Evolutionary conservation across 2,888 invertebrate genomes (phyloP).

Genomic region (Dimorphilus gyrociliatus): DNA sequence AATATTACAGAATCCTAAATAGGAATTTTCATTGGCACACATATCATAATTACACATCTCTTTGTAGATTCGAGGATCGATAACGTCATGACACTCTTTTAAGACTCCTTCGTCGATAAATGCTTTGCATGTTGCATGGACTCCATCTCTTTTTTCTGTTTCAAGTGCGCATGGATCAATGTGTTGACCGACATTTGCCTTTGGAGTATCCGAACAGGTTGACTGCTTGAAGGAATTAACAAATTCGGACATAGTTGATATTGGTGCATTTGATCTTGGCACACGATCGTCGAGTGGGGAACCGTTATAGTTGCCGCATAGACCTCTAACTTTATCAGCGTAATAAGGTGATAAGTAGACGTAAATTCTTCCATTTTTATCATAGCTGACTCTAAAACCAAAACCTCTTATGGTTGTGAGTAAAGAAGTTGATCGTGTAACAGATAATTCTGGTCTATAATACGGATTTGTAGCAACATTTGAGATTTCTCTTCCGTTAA

Average conservation of each 20-base stretch:
- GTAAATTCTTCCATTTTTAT: constrained; percentile 12
- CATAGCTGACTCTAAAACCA: constrained; percentile 15
- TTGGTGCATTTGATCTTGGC: constrained; percentile 8
- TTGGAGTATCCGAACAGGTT: constrained; percentile 7
- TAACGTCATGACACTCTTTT: constrained; percentile 51
- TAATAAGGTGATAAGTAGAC: constrained; percentile 13
- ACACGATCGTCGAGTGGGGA: constrained; percentile 9
- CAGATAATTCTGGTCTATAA: constrained; percentile 8
- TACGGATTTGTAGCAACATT: constrained; percentile 3
- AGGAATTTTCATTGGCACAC: constrained; percentile 49
- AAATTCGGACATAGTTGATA: too few relatives aligned
- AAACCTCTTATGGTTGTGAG: constrained; percentile 13
- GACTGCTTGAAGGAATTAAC: constrained; percentile 6
- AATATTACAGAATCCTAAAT: constrained; percentile 48
- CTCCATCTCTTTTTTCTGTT: too few relatives aligned
- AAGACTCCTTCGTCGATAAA: too few relatives aligned
- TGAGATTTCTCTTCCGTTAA: constrained; percentile 2
- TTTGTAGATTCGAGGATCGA: constrained; percentile 62
- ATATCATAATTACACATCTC: constrained; percentile 65
- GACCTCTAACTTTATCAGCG: constrained; percentile 43
- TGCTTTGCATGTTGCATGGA: too few relatives aligned
- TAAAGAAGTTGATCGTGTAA: constrained; percentile 13
- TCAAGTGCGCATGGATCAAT: constrained; percentile 4
- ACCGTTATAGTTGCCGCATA: constrained; percentile 54
- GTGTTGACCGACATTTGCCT: constrained; percentile 5